Conservation (phyloP, 2,797 vertebrate genomes). For the Acrossocheilus fasciatus region DNA sequence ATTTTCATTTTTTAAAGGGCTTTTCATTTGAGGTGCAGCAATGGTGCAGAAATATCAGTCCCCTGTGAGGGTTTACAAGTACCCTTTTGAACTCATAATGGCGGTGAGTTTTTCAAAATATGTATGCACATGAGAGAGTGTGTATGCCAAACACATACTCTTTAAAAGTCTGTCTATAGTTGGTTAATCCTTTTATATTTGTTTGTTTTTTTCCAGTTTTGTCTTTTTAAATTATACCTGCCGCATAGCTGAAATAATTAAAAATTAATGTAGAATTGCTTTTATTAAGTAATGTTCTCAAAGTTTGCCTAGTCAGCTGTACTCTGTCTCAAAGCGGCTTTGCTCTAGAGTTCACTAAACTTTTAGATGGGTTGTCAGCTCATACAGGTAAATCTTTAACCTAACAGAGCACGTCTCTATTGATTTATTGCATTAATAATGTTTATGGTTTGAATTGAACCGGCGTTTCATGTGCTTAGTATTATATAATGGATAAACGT, state of each 20-base stretch:
- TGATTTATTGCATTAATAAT: neutral
- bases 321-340: neutral
- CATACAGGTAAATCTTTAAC: conserved; percentile 47
- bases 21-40: conserved; percentile 69
- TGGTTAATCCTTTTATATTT: neutral
- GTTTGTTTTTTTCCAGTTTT: neutral
- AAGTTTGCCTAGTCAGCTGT: neutral
- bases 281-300: neutral
- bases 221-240: neutral
- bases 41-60: conserved; percentile 99
- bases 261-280: no score
- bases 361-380: neutral
- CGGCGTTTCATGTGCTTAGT: neutral
- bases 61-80: conserved; percentile 93
- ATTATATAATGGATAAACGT: neutral
- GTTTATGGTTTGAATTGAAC: neutral
- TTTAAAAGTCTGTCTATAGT: neutral
- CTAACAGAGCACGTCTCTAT: neutral
- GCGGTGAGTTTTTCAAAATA: conserved; percentile 69
- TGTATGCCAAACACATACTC: neutral
- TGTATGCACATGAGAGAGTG: neutral
- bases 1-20: neutral
- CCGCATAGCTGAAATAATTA: no score
- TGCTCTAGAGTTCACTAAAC: conserved; percentile 1
- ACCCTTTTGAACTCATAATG: conserved; percentile 95